These are phyloP conservation scores for Morone saxatilis DNA, from an alignment of 2,113 vertebrate genomes.

Conservation along the genomic window DNA sequence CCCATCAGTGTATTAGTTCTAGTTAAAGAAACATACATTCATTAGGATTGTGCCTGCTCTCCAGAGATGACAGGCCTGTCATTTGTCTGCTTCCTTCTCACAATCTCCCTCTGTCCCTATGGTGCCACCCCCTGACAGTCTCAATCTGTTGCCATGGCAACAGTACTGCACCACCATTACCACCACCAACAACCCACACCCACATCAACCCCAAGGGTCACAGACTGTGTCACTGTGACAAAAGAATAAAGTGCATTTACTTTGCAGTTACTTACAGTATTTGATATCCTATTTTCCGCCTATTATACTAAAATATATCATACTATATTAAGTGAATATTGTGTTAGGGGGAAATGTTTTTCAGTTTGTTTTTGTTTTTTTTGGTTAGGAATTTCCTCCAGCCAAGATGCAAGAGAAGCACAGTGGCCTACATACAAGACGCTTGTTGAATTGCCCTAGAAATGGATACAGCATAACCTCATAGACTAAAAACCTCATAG, in stretches of 20 bases:
- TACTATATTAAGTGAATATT: background rate
- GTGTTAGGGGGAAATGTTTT: background rate
- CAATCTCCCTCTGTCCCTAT: conserved; percentile 36
- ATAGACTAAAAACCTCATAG: conserved; percentile 2
- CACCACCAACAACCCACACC: background rate
- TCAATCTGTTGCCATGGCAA: conserved; percentile 67
- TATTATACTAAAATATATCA: no score
- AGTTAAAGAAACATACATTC: background rate
- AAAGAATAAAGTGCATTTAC: background rate
- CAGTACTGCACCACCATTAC: conserved; percentile 9
- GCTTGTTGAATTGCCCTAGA: conserved; percentile 53
- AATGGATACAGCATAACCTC: conserved; percentile 35
- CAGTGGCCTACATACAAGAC: conserved; percentile 68
- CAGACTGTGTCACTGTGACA: conserved; percentile 17
- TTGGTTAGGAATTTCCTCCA: conserved; percentile 44
- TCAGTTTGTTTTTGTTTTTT: conserved; percentile 51
- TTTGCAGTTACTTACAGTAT: background rate
- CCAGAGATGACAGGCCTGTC: background rate
- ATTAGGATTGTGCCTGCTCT: conserved; percentile 15
- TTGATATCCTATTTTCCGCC: background rate
- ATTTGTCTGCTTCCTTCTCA: conserved; percentile 48
- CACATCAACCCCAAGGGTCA: conserved; percentile 39
- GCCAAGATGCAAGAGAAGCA: conserved; percentile 41
- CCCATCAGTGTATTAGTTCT: background rate
- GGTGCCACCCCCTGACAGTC: conserved; percentile 37